Evolutionary conservation across 2,113 vertebrate genomes (phyloP), one percentile per base, ranked within the genome.

Genomic region (Ciconia stormi): DNA sequence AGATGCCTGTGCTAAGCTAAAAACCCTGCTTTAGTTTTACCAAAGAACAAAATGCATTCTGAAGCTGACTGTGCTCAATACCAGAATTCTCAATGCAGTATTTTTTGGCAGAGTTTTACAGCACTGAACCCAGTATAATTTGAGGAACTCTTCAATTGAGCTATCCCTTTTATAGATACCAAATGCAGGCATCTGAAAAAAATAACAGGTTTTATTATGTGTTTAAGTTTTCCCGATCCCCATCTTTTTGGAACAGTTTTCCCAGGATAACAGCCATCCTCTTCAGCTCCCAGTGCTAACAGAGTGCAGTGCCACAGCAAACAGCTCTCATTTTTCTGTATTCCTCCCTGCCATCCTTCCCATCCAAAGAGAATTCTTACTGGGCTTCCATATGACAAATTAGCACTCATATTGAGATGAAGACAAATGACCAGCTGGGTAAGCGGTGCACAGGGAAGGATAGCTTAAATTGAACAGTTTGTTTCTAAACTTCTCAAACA

Each of bases 181-280:
- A 20, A 55, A 63, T 4, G 5, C 7, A 76, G 26, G 22, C 16
- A 56, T 29, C 21, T 67, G 17, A 32, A 42, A 42, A 65, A 40
- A 36, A 16, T 0, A 34, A 1, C 4, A 4, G 11, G 3, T 44
- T 74, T 70, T 29, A 7, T 19, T 34, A 32, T 3, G 10, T 16
- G 11, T 47, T 55, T n/a, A 55, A 18, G 0, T 55, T 74, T 69
- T 59, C 46, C 32, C 0, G 1, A 16, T 23, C 14, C 27, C 16
- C 63, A 20, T 21, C 38, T 87, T 53, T 67, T 53, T 67, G 65
- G 50, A 29, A 15, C 3, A 2, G 10, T 74, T 93, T 77, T 79
- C 50, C 25, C n/a, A 46, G 38, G 26, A 18, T 25, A 88, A 49
- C 9, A 79, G 11, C 25, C 49, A 32, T 14, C 29, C 36, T n/a